These are phyloP conservation scores for Panopea generosa DNA, from an alignment of 2,888 invertebrate species.

Conservation along the genomic window DNA sequence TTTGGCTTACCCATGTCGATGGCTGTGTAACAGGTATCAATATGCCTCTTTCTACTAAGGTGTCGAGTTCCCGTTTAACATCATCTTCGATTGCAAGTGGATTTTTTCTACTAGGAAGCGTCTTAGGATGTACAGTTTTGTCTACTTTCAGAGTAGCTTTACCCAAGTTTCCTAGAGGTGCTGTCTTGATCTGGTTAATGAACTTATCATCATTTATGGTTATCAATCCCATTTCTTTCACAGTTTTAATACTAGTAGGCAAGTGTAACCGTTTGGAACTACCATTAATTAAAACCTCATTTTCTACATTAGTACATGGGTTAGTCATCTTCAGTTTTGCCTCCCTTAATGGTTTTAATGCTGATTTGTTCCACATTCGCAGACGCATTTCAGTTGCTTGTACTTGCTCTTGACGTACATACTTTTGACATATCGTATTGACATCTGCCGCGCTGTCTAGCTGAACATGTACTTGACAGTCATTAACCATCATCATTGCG, in stretches of 20 bases:
- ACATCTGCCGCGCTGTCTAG: slow-evolving; percentile 33
- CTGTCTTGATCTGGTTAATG: slow-evolving; percentile 2
- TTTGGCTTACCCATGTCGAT: slow-evolving; percentile 26
- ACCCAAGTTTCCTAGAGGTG: slow-evolving; percentile 6
- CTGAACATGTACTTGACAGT: slow-evolving; percentile 30
- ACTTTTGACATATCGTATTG: slow-evolving; percentile 28
- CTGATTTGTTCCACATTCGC: slow-evolving; percentile 43
- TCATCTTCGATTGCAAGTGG: slow-evolving; percentile 20
- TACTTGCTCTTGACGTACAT: slow-evolving; percentile 18
- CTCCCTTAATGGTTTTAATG: slow-evolving; percentile 35
- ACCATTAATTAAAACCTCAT: slow-evolving; percentile 6
- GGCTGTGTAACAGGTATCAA: slow-evolving; percentile 15
- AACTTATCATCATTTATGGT: slow-evolving; percentile 11
- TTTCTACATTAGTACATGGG: slow-evolving; percentile 21
- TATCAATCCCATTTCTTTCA: slow-evolving; percentile 16
- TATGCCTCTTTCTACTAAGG: slow-evolving; percentile 10
- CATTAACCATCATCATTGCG: slow-evolving; percentile 33
- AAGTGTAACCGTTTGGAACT: slow-evolving; percentile 14
- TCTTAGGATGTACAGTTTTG: neutral
- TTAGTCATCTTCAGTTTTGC: slow-evolving; percentile 30
- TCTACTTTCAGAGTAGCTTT: slow-evolving; percentile 3
- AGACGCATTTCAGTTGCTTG: slow-evolving; percentile 15
- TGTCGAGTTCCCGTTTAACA: slow-evolving; percentile 15
- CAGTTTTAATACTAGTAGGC: slow-evolving; percentile 14
- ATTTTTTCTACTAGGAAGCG: slow-evolving; percentile 20